Evolutionary conservation across 2,888 invertebrate species (phyloP).

Genomic region (Silvanus unidentatus): DNA sequence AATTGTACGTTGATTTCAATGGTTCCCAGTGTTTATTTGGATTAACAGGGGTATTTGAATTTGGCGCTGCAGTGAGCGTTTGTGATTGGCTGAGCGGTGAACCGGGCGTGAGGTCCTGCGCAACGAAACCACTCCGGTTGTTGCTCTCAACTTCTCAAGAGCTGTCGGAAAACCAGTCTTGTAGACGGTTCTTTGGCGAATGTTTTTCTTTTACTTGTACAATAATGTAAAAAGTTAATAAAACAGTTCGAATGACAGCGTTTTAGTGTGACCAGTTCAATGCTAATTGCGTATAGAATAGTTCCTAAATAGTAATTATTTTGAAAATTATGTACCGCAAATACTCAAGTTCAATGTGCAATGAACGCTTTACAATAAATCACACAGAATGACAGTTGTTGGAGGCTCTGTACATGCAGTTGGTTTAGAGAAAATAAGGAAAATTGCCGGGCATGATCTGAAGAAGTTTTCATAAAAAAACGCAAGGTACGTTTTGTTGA

Average conservation of each 20-base stretch:
- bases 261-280: too few relatives aligned
- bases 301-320: too few relatives aligned
- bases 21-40: constrained; percentile 4
- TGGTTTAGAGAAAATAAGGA: too few relatives aligned
- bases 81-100: constrained; percentile 6
- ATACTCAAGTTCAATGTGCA: too few relatives aligned
- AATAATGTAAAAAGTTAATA: constrained; percentile 2
- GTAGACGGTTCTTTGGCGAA: constrained; percentile 18
- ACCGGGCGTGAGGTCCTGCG: constrained; percentile 30
- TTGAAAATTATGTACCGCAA: too few relatives aligned
- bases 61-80: constrained; percentile 4
- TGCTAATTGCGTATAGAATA: too few relatives aligned
- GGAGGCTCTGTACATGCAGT: too few relatives aligned
- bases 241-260: neutral
- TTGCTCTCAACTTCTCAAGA: constrained; percentile 34
- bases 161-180: constrained; percentile 20
- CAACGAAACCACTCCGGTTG: constrained; percentile 32
- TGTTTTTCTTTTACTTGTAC: constrained; percentile 16
- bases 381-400: too few relatives aligned
- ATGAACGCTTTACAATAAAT: too few relatives aligned
- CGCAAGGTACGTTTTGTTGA: too few relatives aligned
- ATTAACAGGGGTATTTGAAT: neutral
- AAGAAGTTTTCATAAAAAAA: too few relatives aligned
- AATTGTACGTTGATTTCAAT: constrained; percentile 8
- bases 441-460: too few relatives aligned